Evolutionary conservation across 2,113 vertebrate genomes (phyloP).

Genomic region (Aramus guarauna): DNA sequence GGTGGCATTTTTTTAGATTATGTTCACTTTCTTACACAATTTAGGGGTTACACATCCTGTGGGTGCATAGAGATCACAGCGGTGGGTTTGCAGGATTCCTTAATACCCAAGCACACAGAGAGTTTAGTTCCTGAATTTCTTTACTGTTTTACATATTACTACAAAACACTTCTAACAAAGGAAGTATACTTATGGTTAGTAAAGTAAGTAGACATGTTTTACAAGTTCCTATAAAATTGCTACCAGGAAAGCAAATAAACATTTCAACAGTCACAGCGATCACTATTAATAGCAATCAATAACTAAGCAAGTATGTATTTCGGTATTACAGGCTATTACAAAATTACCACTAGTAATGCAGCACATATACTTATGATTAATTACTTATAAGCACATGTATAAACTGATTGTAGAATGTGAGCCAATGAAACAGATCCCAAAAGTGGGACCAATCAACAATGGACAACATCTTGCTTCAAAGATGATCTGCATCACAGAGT

Average conservation of each 20-base stretch:
- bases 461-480: not conserved
- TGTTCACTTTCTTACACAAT: not conserved
- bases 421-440: not conserved
- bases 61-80: rapidly evolving
- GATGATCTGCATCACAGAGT: rapidly evolving
- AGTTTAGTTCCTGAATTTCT: not conserved
- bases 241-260: not conserved
- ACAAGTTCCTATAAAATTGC: not conserved
- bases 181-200: not conserved
- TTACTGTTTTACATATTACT: not conserved
- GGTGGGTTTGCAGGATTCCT: not conserved
- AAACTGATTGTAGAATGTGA: not conserved
- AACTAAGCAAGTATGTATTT: not conserved
- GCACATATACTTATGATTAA: not conserved
- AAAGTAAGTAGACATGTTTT: not conserved
- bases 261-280: not conserved
- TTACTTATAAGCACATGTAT: not conserved
- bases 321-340: not conserved
- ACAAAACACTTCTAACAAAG: not conserved
- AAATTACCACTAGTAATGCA: not conserved
- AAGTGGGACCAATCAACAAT: not conserved
- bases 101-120: not conserved
- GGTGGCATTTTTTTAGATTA: not conserved
- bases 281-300: not conserved
- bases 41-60: rapidly evolving